Conservation (phyloP, 2,113 vertebrate species). For the Bungarus multicinctus region DNA sequence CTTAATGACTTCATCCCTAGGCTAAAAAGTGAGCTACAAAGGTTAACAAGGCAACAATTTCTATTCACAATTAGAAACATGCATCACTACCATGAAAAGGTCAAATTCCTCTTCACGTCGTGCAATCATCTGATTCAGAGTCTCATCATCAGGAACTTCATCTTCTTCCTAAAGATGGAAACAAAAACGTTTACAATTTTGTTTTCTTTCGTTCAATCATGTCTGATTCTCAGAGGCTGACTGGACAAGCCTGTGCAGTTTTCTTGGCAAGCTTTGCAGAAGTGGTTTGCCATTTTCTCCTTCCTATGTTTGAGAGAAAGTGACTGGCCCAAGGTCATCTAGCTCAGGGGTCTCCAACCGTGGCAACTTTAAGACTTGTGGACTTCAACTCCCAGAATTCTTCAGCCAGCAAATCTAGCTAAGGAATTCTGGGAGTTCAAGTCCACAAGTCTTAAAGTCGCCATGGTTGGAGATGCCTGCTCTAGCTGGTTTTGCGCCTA, state of each 20-base stretch:
- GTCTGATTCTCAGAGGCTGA: not conserved
- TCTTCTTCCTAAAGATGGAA: slow-evolving; percentile 81
- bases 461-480: too few relatives aligned
- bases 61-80: not conserved
- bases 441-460: too few relatives aligned
- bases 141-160: slow-evolving; percentile 90
- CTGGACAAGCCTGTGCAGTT: not conserved
- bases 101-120: slow-evolving; percentile 88
- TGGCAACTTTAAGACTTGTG: too few relatives aligned
- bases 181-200: not conserved
- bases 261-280: not conserved
- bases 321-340: not conserved
- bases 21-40: not conserved
- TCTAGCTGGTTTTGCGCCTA: not conserved
- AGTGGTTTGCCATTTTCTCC: not conserved
- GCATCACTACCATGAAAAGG: slow-evolving; percentile 83
- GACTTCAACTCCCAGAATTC: too few relatives aligned
- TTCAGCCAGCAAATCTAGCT: too few relatives aligned
- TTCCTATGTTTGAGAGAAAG: not conserved
- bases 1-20: not conserved
- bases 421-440: too few relatives aligned
- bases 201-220: not conserved
- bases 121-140: slow-evolving; percentile 92
- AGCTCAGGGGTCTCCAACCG: too few relatives aligned
- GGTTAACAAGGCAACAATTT: slow-evolving; percentile 5